Percentiles rank a stretch among this genome's conserved stretches.
Conservation (phyloP, 2,113 vertebrate genomes). For the Choloepus hoffmanni region DNA sequence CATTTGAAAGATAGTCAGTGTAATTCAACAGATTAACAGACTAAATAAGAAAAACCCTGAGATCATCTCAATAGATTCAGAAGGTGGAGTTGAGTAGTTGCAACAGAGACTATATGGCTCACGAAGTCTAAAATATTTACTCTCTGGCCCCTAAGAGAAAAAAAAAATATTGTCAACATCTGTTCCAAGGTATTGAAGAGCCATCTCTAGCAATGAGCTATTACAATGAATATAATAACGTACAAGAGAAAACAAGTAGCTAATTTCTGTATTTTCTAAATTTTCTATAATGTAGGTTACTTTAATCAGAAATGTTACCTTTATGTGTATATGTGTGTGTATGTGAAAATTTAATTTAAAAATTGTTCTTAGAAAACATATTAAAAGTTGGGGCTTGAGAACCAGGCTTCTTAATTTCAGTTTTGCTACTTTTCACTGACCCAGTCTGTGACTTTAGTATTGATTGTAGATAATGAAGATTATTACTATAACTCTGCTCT, state of each 20-base stretch:
- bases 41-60: neutral
- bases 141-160: neutral
- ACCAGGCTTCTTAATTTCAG: neutral
- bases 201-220: too few relatives aligned
- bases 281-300: neutral
- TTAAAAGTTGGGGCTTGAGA: conserved; percentile 1
- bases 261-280: conserved; percentile 39
- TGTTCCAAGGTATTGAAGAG: conserved; percentile 30
- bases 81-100: neutral
- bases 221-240: neutral
- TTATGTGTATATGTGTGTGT: neutral
- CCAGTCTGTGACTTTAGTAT: neutral
- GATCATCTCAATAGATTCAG: neutral
- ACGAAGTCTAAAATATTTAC: conserved; percentile 17
- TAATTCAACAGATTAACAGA: conserved; percentile 45
- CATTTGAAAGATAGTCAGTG: neutral
- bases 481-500: neutral
- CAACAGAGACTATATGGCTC: neutral
- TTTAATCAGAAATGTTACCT: conserved; percentile 37
- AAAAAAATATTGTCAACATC: neutral
- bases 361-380: conserved; percentile 32
- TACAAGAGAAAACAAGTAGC: neutral
- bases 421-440: neutral
- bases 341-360: conserved; percentile 52
- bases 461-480: neutral